A percentile compares a stretch with the other conserved stretches of the same genome.
Evolutionary conservation across 2,113 vertebrate species (phyloP).

Genomic region (Ochotona princeps): DNA sequence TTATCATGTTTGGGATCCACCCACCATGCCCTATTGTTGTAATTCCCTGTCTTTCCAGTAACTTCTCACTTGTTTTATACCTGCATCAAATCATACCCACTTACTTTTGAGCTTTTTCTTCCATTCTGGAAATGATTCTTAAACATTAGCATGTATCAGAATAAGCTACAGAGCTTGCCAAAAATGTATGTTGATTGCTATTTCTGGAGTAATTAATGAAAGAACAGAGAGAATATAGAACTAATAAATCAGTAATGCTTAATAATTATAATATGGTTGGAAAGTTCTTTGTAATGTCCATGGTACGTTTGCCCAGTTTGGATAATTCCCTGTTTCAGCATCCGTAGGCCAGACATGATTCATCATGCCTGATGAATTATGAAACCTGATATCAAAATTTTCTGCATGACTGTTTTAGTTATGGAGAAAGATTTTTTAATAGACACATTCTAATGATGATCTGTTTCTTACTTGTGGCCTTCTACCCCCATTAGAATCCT

Average conservation of each 20-base stretch:
- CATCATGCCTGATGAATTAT: background rate
- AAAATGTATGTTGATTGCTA: conserved; percentile 13
- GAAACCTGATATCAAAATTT: background rate
- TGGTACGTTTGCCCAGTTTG: background rate
- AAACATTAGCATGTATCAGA: background rate
- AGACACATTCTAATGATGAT: background rate
- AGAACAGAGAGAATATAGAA: background rate
- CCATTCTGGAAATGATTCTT: background rate
- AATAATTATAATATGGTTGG: background rate
- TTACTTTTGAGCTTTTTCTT: background rate
- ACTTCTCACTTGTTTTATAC: background rate
- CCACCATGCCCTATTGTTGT: too few relatives aligned
- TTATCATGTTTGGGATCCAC: background rate
- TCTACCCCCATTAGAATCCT: background rate
- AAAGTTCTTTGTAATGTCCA: background rate
- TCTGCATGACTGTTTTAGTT: background rate
- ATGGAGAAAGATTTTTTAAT: background rate
- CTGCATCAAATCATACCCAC: background rate
- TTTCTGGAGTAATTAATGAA: background rate
- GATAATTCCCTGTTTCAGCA: background rate
- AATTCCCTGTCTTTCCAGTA: background rate
- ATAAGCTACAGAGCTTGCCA: background rate
- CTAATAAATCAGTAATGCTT: background rate
- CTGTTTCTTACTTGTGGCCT: background rate
- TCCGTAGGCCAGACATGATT: background rate